Evolutionary conservation across 2,888 invertebrate genomes (phyloP).

Genomic region (Theodoxus fluviatilis): DNA sequence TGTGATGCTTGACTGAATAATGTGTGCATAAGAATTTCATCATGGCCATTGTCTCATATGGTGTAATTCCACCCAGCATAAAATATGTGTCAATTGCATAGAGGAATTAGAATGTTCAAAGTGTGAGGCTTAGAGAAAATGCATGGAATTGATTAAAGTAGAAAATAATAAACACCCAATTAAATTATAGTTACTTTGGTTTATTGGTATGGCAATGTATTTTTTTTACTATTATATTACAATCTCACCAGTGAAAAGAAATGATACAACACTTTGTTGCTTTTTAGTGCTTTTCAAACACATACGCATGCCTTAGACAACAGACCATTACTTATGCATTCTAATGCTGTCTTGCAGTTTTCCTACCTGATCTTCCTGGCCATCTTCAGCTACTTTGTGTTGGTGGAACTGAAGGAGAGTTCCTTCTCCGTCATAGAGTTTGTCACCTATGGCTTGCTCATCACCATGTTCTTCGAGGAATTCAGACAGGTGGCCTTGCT

Average conservation of each 20-base stretch:
- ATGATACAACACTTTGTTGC: neutral
- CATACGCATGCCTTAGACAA: neutral
- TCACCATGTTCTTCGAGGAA: constrained; percentile 60
- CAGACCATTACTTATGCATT: neutral
- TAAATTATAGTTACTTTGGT: too few species aligned
- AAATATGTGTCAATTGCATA: too few species aligned
- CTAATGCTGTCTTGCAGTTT: constrained; percentile 44
- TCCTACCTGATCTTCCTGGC: constrained; percentile 57
- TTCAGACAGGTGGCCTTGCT: constrained; percentile 56
- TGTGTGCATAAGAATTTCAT: too few species aligned
- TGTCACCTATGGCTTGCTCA: constrained; percentile 57
- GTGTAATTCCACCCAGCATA: too few species aligned
- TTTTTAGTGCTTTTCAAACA: neutral
- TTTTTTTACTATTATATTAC: too few species aligned
- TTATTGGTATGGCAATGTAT: too few species aligned
- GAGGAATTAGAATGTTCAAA: too few species aligned
- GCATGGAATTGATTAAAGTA: too few species aligned
- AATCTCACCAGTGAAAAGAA: neutral
- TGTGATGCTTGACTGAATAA: too few species aligned
- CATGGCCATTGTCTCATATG: too few species aligned
- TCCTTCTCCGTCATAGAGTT: constrained; percentile 47
- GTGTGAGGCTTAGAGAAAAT: too few species aligned
- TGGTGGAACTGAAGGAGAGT: constrained; percentile 49
- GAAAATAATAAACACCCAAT: too few species aligned
- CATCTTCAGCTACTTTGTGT: constrained; percentile 59